Evolutionary conservation across 64 coral and sea anemone species (phyloP).

Genomic region (Acropora tenuis): DNA sequence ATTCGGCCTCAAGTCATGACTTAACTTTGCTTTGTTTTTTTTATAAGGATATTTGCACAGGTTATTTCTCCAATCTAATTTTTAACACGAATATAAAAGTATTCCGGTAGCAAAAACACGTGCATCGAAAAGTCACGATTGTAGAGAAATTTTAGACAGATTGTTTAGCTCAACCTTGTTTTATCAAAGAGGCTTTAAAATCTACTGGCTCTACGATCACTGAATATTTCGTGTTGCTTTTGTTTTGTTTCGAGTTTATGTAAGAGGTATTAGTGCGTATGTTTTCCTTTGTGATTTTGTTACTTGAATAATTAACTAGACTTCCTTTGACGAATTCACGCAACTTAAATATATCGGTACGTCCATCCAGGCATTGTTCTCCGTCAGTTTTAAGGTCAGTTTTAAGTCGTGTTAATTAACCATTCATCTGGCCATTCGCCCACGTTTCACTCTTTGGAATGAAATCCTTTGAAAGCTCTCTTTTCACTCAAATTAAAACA

Average conservation of each 20-base stretch:
- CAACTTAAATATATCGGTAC: not conserved
- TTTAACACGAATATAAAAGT: not conserved
- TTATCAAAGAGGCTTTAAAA: conserved; percentile 33
- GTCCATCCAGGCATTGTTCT: not conserved
- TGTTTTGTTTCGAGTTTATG: conserved; percentile 23
- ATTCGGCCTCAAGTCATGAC: not conserved
- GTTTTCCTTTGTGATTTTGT: conserved; percentile 28
- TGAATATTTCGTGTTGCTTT: conserved; percentile 31
- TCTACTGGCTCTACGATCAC: conserved; percentile 35
- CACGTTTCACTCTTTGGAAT: too few species aligned
- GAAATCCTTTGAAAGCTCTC: too few species aligned
- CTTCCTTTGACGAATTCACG: conserved; percentile 32
- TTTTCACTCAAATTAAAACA: too few species aligned
- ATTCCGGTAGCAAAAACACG: not conserved
- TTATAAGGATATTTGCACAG: not conserved
- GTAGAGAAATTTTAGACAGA: too few species aligned
- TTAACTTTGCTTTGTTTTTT: not conserved
- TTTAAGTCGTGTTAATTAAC: too few species aligned
- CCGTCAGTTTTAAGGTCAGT: not conserved
- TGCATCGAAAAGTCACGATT: not conserved
- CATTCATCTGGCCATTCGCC: too few species aligned
- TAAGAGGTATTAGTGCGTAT: conserved; percentile 41
- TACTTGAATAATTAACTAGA: conserved; percentile 42
- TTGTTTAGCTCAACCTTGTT: conserved; percentile 1
- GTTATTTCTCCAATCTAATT: not conserved